A percentile compares a stretch with the other conserved stretches of the same genome.
phyloP scores from a whole-genome alignment of 2,888 invertebrate genomes.

The Caenorhabditis virilis region DNA sequence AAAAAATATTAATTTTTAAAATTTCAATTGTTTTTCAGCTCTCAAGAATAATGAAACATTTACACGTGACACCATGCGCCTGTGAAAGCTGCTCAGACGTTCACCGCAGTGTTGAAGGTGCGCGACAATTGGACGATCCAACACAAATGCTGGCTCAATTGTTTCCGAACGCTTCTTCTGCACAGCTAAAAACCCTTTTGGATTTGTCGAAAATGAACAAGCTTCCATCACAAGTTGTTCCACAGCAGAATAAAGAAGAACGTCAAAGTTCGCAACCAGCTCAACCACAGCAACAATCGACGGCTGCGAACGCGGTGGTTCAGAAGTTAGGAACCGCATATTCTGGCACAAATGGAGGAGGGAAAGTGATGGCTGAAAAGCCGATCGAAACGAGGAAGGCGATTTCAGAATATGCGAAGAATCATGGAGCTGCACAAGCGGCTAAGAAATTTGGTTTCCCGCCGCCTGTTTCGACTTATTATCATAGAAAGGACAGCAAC shows the following conservation, averaged over 20 bases:
- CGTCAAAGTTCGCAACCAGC: background rate
- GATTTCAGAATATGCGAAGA: conserved; percentile 34
- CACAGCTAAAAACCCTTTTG: conserved; percentile 34
- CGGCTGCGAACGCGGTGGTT: background rate
- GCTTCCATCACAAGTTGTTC: conserved; percentile 14
- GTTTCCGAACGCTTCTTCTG: conserved; percentile 36
- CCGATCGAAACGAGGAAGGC: conserved; percentile 16
- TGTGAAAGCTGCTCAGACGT: conserved; percentile 27
- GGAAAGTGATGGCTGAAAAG: conserved; percentile 23
- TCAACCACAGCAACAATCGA: background rate
- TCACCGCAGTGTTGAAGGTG: conserved; percentile 7
- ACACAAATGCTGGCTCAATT: conserved; percentile 19
- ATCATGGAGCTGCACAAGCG: conserved; percentile 48
- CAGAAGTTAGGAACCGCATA: conserved; percentile 14
- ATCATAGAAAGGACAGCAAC: conserved; percentile 46
- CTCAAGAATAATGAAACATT: conserved; percentile 35
- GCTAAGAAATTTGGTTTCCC: conserved; percentile 41
- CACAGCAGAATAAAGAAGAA: too few relatives aligned
- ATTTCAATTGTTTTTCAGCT: conserved; percentile 29
- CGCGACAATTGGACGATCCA: conserved; percentile 14
- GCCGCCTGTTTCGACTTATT: conserved; percentile 40
- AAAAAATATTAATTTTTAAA: background rate
- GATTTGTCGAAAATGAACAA: conserved; percentile 39
- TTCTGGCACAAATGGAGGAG: conserved; percentile 12
- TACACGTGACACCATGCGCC: conserved; percentile 28